phyloP scores from a whole-genome alignment of 2,113 vertebrate genomes.

The Lepidothrix coronata region DNA sequence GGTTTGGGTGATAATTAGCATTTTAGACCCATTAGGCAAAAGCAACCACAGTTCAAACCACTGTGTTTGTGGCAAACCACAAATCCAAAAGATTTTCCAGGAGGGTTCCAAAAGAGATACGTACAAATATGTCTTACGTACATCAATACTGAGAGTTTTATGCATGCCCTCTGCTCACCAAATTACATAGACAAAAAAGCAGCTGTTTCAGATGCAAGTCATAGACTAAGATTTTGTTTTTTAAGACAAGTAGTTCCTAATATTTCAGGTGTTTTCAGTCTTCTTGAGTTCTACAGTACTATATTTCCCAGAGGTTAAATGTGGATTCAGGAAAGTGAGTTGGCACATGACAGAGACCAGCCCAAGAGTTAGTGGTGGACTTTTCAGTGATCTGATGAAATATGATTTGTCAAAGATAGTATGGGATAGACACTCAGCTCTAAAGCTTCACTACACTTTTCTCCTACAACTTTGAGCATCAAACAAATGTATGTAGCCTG shows the following conservation, averaged over 20 bases:
- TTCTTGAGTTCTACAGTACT: not conserved
- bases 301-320: not conserved
- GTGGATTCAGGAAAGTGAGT: not conserved
- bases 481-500: not conserved
- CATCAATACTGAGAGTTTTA: not conserved
- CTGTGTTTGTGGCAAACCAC: not conserved
- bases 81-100: not conserved
- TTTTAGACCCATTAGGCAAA: not conserved
- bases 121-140: not conserved
- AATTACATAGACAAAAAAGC: not conserved
- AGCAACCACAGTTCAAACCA: not conserved
- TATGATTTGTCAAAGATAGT: not conserved
- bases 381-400: not conserved
- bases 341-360: not conserved
- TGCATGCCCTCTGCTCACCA: not conserved
- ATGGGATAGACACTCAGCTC: not conserved
- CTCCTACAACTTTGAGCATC: not conserved
- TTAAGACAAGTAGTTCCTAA: not conserved
- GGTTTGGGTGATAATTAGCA: not conserved
- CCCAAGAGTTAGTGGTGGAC: not conserved
- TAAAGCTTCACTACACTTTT: not conserved
- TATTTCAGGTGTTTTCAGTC: not conserved
- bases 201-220: not conserved
- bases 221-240: not conserved
- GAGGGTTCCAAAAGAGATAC: not conserved